Evolutionary conservation across 2,797 vertebrate genomes (phyloP), one percentile per base, ranked within the genome.

Genomic region (Cynodonichthys magdalenae): DNA sequence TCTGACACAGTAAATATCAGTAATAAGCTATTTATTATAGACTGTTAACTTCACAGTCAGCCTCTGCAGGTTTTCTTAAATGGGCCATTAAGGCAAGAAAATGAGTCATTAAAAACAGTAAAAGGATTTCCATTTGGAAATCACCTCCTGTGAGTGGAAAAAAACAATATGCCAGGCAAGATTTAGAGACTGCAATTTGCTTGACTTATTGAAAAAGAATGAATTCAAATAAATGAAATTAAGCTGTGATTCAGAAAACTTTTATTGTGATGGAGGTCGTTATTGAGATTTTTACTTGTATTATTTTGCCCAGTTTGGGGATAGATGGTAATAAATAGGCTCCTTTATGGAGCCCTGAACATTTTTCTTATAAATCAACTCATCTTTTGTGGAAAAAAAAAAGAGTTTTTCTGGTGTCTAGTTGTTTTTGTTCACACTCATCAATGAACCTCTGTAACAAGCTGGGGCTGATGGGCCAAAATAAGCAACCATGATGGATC

Each of bases 21-120:
- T 34, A 65, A 54, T 49, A 56, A 18, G 59, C 61, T 75, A 71
- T 75, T 63, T 59, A 53, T 69, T 60, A 67, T 44, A 56, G n/a
- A 44, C 41, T 63, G 64, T 58, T 15, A 48, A 50, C 54, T 55
- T 61, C 44, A 60, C 66, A 54, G 58, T 17, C 10, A 24, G 49
- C 53, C 53, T 54, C 56, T 66, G 66, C 56, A 68, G 27, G 69
- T 77, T 59, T 69, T 59, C 67, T 57, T 57, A 71, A 51, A 75
- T 66, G 50, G 73, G 59, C 53, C 69, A 84, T 84, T 80, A 82
- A 76, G 66, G 73, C 69, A 68, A 29, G 60, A 63, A 53, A 80
- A 79, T 85, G 66, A 80, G 69, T 75, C 73, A 76, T 86, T 86
- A 83, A 29, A 73, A 51, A 19, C 58, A 71, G 56, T 70, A 81